phyloP scores from a whole-genome alignment of 2,888 invertebrate species.

The Copidosoma aretas region DNA sequence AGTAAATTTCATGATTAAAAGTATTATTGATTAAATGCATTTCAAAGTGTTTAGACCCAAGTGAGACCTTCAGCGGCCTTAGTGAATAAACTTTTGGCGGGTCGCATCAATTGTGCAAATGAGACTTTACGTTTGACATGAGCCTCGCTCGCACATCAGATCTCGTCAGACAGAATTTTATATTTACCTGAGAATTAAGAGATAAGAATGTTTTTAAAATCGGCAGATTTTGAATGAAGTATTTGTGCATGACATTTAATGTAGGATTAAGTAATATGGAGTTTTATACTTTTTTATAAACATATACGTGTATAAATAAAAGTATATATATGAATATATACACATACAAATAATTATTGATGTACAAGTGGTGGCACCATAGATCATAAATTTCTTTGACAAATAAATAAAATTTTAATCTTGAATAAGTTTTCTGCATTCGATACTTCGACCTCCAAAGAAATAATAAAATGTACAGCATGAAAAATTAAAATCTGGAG shows the following conservation, averaged over 20 bases:
- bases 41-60: conserved; percentile 36
- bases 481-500: too few species aligned
- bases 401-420: conserved; percentile 35
- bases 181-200: conserved; percentile 41
- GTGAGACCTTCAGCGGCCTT: conserved; percentile 42
- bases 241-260: conserved; percentile 42
- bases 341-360: conserved; percentile 35
- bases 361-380: conserved; percentile 36
- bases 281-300: conserved; percentile 51
- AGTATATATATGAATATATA: conserved; percentile 36
- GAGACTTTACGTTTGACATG: conserved; percentile 25
- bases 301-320: conserved; percentile 35
- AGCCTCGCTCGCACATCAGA: conserved; percentile 36
- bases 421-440: too few species aligned
- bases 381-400: conserved; percentile 43
- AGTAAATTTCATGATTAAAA: conserved; percentile 21
- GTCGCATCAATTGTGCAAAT: conserved; percentile 36
- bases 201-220: conserved; percentile 40
- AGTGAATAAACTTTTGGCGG: conserved; percentile 42
- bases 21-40: conserved; percentile 35
- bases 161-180: conserved; percentile 40
- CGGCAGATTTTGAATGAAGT: conserved; percentile 39
- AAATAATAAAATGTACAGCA: too few species aligned
- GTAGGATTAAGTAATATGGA: conserved; percentile 40
- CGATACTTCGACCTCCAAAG: too few species aligned